Evolutionary conservation across 2,888 invertebrate species (phyloP), one percentile per base, ranked within the genome.

Genomic region (Branchipolynoe longqiensis): DNA sequence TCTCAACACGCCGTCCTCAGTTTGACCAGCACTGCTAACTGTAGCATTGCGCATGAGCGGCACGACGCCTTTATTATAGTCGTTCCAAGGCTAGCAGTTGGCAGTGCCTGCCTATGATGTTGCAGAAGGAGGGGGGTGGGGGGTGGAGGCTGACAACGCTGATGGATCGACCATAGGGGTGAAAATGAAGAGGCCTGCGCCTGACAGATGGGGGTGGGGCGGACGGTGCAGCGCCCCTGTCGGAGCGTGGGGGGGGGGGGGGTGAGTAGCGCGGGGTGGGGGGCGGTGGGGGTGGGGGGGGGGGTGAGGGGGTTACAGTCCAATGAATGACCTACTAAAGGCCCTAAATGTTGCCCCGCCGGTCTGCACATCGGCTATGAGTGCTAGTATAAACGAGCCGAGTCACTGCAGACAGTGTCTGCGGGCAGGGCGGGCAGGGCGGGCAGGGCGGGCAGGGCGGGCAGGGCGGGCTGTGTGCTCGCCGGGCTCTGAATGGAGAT

Each of bases 171-270:
- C 48, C 78, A 78, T 78, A 78, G 78, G 78, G 78, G 78, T 78
- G 78, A 78, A 78, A 78, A 78, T 78, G 78, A 78, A 78, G 78
- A 78, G 78, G 78, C 48, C 78, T 78, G 54, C 28, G 28, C 28
- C 54, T 78, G 78, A 78, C 78, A 48, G 78, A 78, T 78, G 78
- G 78, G 78, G 48, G 78, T 31, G 18, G 14, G 41, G 38, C 14
- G 18, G 28, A 22, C 25, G 28, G 78, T 25, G 25, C 78, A 78
- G 48, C n/a, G n/a, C n/a, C n/a, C n/a, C n/a, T n/a, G n/a, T n/a
- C n/a, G n/a, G n/a, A n/a, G n/a, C n/a, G n/a, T n/a, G 78, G 41
- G 28, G 78, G n/a, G 12, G 12, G 33, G 36, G 54, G 31, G 78
- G 78, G 38, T 73, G 38, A 73, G 28, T 40, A 40, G 40, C 22